Percentiles rank a stretch among this genome's conserved stretches.
Conservation (phyloP, 2,888 invertebrate species). For the Margaritifera margaritifera region DNA sequence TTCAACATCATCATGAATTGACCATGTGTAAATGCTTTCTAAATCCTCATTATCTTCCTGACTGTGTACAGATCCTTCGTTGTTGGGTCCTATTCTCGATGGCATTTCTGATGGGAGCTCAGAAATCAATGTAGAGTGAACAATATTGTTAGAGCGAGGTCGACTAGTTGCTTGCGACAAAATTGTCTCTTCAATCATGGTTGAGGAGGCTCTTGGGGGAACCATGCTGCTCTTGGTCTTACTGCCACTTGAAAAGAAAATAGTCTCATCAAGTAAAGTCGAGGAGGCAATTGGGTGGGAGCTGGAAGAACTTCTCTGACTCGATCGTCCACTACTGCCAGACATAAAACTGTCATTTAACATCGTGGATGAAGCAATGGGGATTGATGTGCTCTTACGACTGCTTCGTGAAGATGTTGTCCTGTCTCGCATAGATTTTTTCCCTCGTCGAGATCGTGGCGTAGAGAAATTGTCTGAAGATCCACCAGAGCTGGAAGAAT, state of each 20-base stretch:
- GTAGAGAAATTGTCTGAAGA: slow-evolving; percentile 39
- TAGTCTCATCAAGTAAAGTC: slow-evolving; percentile 55
- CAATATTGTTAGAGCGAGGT: slow-evolving; percentile 30
- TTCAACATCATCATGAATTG: slow-evolving; percentile 50
- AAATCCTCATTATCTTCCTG: slow-evolving; percentile 33
- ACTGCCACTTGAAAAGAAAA: slow-evolving; percentile 42
- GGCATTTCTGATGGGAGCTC: slow-evolving; percentile 16
- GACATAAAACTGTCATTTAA: slow-evolving; percentile 50
- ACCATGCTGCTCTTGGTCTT: slow-evolving; percentile 30
- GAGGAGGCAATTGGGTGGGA: slow-evolving; percentile 58
- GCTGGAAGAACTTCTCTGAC: slow-evolving; percentile 40
- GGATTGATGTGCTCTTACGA: slow-evolving; percentile 45
- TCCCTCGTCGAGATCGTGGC: slow-evolving; percentile 30
- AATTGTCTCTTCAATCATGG: slow-evolving; percentile 38
- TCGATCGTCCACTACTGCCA: slow-evolving; percentile 39
- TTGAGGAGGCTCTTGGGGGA: slow-evolving; percentile 37
- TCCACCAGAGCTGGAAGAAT: slow-evolving; percentile 32
- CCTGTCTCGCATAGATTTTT: slow-evolving; percentile 28
- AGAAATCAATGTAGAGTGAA: slow-evolving; percentile 37
- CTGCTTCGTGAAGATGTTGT: slow-evolving; percentile 34
- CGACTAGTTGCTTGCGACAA: slow-evolving; percentile 36
- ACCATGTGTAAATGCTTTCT: slow-evolving; percentile 60
- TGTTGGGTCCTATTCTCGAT: slow-evolving; percentile 20
- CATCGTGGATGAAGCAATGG: slow-evolving; percentile 60
- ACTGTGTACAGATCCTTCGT: slow-evolving; percentile 1